Percentiles rank a stretch among this genome's conserved stretches.
phyloP scores from a whole-genome alignment of 2,113 vertebrate genomes.

The Cyanoliseus patagonus region DNA sequence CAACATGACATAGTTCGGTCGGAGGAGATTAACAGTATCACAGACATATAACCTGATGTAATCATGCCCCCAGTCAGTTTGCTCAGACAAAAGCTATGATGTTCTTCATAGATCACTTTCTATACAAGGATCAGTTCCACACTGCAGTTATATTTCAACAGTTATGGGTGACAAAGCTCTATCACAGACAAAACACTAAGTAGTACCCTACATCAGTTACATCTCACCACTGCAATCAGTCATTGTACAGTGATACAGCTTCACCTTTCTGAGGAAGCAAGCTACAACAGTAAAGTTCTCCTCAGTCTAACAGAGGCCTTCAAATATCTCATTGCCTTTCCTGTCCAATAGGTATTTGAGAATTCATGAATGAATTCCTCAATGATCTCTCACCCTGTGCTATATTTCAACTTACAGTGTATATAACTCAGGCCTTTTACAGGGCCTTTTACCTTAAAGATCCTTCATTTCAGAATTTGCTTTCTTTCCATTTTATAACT shows the following conservation, averaged over 20 bases:
- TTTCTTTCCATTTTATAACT: background rate
- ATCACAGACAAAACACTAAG: fast-evolving
- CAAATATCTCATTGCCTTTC: background rate
- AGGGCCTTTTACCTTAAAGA: background rate
- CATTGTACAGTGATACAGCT: fast-evolving
- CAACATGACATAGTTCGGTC: slow-evolving; percentile 27
- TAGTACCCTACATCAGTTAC: background rate
- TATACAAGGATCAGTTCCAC: background rate
- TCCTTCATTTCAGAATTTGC: background rate
- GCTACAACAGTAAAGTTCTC: background rate
- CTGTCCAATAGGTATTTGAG: background rate
- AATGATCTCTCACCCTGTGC: background rate
- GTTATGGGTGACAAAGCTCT: background rate
- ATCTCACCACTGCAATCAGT: background rate
- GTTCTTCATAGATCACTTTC: background rate
- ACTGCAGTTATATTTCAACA: background rate
- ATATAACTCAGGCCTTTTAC: background rate
- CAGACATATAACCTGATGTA: background rate
- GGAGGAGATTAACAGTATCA: slow-evolving; percentile 13
- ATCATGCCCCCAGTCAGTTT: background rate
- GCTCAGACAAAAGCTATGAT: background rate
- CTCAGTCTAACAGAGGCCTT: background rate
- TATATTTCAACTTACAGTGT: background rate
- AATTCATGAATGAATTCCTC: background rate
- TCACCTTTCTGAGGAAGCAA: background rate